Percentiles rank a stretch among this genome's conserved stretches.
phyloP scores from a whole-genome alignment of 2,797 vertebrate genomes.

The Pangasius macronema region DNA sequence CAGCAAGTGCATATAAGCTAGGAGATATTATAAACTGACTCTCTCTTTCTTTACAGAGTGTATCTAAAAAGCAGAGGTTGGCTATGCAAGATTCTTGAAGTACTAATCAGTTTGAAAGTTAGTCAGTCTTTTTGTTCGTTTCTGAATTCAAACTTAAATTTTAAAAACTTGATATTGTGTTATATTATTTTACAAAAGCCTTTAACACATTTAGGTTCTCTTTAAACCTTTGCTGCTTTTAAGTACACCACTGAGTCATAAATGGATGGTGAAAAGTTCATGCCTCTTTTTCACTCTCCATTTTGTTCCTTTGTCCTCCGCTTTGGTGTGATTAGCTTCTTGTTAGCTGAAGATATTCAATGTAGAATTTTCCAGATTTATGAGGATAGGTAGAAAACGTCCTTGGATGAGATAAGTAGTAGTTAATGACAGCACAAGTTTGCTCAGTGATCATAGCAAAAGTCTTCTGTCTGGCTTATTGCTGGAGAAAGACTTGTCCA shows the following conservation, averaged over 20 bases:
- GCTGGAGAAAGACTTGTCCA: not conserved
- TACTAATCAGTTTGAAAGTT: not conserved
- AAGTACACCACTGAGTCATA: constrained; percentile 28
- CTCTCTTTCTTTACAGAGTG: not conserved
- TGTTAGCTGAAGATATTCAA: not conserved
- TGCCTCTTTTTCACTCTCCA: constrained; percentile 63
- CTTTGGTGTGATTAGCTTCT: not conserved
- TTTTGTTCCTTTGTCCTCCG: not conserved
- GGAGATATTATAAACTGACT: not conserved
- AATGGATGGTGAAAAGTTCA: constrained; percentile 68
- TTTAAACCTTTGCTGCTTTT: constrained; percentile 37
- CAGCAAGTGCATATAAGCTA: not conserved
- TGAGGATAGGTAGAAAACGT: not conserved
- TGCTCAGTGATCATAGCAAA: not conserved
- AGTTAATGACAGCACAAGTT: not conserved
- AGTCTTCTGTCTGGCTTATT: not conserved
- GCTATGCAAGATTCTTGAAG: not conserved
- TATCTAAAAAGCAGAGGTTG: constrained; percentile 25
- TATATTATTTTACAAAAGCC: not conserved
- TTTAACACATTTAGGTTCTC: not conserved
- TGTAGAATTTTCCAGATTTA: not conserved
- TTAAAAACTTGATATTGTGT: not conserved
- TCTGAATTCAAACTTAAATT: not conserved
- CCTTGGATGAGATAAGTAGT: not conserved
- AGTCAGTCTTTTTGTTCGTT: too few relatives aligned